Percentiles rank a stretch among this genome's conserved stretches.
Conservation (phyloP, 2,888 invertebrate species). For the Pachydiplax longipennis region DNA sequence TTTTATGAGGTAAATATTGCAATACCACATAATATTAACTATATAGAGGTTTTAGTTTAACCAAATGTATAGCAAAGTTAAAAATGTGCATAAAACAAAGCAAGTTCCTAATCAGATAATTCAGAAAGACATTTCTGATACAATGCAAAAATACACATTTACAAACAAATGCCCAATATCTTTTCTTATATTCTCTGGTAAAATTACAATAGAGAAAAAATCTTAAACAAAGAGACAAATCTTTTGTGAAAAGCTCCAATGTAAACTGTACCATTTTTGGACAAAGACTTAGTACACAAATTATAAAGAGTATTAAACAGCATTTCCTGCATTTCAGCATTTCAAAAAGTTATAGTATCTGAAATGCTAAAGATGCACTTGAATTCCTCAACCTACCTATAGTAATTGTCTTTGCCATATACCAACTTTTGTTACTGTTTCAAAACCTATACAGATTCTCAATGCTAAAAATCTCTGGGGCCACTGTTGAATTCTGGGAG, state of each 20-base stretch:
- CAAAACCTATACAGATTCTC: not conserved
- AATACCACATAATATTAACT: no score
- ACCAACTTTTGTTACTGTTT: not conserved
- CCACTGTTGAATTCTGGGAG: not conserved
- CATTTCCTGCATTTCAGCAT: not conserved
- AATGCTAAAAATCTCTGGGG: not conserved
- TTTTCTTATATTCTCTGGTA: not conserved
- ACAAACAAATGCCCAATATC: not conserved
- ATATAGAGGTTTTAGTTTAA: no score
- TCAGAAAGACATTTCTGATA: not conserved
- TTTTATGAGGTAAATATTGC: no score
- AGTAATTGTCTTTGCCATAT: not conserved
- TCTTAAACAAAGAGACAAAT: not conserved
- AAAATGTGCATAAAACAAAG: not conserved
- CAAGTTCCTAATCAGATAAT: not conserved
- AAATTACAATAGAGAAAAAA: not conserved
- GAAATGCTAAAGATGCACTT: not conserved
- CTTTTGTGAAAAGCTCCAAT: not conserved
- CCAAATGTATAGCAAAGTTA: not conserved
- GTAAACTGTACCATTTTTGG: not conserved
- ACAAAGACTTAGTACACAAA: not conserved
- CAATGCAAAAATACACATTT: not conserved
- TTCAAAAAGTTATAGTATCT: not conserved
- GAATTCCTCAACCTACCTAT: constrained; percentile 3
- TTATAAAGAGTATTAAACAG: not conserved